Evolutionary conservation across 92 coral and sea anemone species (phyloP).

Genomic region (Virgularia gustaviana): DNA sequence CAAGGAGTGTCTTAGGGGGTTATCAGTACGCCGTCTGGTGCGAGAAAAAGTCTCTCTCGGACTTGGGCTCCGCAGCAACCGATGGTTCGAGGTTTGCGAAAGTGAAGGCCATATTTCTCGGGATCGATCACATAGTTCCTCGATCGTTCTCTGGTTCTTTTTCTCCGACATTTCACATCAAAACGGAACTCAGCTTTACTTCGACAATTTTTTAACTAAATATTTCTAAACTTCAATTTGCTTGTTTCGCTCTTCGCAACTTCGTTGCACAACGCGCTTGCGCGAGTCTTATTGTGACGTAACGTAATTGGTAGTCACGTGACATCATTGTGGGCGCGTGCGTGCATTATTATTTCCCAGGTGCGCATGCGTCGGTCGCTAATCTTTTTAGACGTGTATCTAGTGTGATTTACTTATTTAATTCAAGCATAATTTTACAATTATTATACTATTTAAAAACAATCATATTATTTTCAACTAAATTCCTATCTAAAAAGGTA

Average conservation of each 20-base stretch:
- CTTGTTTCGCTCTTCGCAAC: too few relatives aligned
- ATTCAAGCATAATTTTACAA: too few relatives aligned
- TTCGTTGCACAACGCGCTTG: too few relatives aligned
- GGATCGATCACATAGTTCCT: slow-evolving; percentile 30
- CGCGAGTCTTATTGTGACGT: too few relatives aligned
- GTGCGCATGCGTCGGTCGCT: background rate
- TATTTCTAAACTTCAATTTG: background rate
- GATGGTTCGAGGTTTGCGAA: slow-evolving; percentile 14
- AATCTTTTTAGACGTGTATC: too few relatives aligned
- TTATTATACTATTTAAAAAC: too few relatives aligned
- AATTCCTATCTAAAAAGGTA: too few relatives aligned
- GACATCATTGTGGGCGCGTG: background rate
- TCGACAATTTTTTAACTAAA: background rate
- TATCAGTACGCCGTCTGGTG: slow-evolving; percentile 7
- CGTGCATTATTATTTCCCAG: background rate
- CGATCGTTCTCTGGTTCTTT: slow-evolving; percentile 19
- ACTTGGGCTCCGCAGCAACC: slow-evolving; percentile 7
- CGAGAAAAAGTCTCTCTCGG: slow-evolving; percentile 22
- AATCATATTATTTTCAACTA: too few relatives aligned
- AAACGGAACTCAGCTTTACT: background rate
- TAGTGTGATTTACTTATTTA: too few relatives aligned
- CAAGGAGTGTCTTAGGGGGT: slow-evolving; percentile 18
- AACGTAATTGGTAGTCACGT: too few relatives aligned
- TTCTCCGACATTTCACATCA: slow-evolving; percentile 31
- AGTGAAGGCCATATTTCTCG: slow-evolving; percentile 25